Conservation (phyloP, 2,113 vertebrate genomes). For the Aegotheles bennettii region DNA sequence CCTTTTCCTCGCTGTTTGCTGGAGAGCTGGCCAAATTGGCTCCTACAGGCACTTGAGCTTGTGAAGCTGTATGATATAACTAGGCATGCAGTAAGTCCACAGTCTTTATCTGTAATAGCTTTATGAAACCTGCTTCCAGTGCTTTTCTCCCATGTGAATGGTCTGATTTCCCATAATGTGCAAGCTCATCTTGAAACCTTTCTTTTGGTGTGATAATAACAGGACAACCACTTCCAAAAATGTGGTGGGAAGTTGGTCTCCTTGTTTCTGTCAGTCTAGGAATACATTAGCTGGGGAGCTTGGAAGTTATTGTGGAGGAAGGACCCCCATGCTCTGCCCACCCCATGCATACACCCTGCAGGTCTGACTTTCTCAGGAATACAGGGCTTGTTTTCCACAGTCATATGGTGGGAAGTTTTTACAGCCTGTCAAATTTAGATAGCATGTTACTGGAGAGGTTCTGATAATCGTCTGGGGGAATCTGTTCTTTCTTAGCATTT, state of each 20-base stretch:
- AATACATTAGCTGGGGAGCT: neutral
- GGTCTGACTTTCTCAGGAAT: neutral
- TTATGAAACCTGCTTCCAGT: neutral
- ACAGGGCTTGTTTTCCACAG: neutral
- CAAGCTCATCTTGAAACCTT: neutral
- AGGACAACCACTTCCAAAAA: neutral
- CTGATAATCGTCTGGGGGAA: accelerated
- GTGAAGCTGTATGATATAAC: neutral
- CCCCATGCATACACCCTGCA: accelerated
- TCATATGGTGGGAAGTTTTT: neutral
- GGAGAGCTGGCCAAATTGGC: neutral
- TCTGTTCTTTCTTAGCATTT: neutral
- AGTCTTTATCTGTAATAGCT: neutral
- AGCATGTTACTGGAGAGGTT: neutral
- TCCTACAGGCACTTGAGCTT: neutral
- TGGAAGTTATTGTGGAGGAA: neutral
- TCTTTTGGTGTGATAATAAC: neutral
- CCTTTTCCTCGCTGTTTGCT: neutral
- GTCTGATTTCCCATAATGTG: neutral
- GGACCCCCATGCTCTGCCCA: neutral
- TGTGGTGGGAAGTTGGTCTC: neutral
- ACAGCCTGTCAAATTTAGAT: neutral
- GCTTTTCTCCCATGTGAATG: neutral
- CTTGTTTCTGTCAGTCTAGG: neutral
- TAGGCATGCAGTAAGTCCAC: neutral